phyloP scores from a whole-genome alignment of 1,140 invertebrate species.

The Sycobia sp. region DNA sequence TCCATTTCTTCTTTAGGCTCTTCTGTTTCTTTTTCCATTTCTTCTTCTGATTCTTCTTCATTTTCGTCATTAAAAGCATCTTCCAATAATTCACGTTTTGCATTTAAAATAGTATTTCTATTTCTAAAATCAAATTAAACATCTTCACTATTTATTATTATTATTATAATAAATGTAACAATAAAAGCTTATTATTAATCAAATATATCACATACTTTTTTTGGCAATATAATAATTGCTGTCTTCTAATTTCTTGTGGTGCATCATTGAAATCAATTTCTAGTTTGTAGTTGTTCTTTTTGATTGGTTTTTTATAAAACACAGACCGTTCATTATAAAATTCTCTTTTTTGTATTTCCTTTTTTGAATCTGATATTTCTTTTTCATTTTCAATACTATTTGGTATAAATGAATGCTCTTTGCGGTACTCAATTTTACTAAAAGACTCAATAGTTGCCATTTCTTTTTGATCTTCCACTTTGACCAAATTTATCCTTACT shows the following conservation, averaged over 20 bases:
- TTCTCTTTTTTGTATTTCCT: conserved; percentile 16
- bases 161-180: neutral
- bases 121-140: conserved; percentile 41
- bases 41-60: conserved; percentile 44
- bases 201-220: conserved; percentile 46
- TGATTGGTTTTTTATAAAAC: conserved; percentile 57
- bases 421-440: too few relatives aligned
- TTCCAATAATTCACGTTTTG: conserved; percentile 46
- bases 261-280: conserved; percentile 47
- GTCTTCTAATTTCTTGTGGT: conserved; percentile 53
- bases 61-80: conserved; percentile 47
- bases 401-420: too few relatives aligned
- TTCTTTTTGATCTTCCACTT: too few relatives aligned
- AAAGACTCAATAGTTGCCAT: too few relatives aligned
- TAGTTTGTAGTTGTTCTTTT: conserved; percentile 50
- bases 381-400: too few relatives aligned
- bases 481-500: too few relatives aligned
- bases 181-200: neutral
- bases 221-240: conserved; percentile 46
- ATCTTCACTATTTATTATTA: conserved; percentile 12
- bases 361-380: neutral
- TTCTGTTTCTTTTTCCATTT: conserved; percentile 38
- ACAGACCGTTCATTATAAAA: conserved; percentile 33
- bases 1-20: conserved; percentile 52
- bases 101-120: conserved; percentile 48